phyloP scores from a whole-genome alignment of 2,113 vertebrate species.

The Ailurus styani region DNA sequence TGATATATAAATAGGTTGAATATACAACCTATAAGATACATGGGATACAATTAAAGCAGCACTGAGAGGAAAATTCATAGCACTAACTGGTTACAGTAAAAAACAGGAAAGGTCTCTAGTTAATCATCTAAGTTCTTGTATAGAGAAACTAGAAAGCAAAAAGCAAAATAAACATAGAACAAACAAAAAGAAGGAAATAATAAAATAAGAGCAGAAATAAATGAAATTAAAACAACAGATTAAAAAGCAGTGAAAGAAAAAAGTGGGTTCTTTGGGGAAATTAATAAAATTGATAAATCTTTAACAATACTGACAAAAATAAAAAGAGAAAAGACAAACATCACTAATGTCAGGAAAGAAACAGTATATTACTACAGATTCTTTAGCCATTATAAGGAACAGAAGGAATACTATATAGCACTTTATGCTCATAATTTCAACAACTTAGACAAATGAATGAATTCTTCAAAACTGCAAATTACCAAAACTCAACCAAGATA shows the following conservation, averaged over 20 bases:
- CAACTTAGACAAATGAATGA: neutral
- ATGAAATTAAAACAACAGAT: neutral
- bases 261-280: neutral
- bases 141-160: neutral
- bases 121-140: neutral
- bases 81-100: neutral
- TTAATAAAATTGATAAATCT: neutral
- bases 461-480: neutral
- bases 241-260: neutral
- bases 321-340: neutral
- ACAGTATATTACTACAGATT: neutral
- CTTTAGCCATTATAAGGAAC: neutral
- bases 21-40: neutral
- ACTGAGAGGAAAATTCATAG: neutral
- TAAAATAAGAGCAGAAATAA: neutral
- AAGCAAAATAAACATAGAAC: neutral
- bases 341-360: neutral
- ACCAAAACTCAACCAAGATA: neutral
- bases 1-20: neutral
- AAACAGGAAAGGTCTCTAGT: neutral
- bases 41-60: neutral
- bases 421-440: neutral
- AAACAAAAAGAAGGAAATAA: neutral
- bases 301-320: neutral
- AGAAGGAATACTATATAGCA: neutral